phyloP scores from a whole-genome alignment of 2,113 vertebrate species.

The Eulacestoma nigropectus region DNA sequence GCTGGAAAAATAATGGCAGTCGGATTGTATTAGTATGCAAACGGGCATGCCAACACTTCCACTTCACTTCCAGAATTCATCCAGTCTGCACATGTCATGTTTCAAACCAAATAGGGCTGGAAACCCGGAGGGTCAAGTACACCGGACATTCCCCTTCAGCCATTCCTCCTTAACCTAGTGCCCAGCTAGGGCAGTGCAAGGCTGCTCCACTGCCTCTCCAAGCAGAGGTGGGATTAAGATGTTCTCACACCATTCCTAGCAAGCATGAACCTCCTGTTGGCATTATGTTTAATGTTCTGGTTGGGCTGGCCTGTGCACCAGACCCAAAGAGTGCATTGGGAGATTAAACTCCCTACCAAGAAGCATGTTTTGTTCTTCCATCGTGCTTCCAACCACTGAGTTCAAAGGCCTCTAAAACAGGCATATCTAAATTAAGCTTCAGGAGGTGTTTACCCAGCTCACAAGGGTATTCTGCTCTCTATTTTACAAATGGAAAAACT shows the following conservation, averaged over 20 bases:
- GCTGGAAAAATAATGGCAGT: conserved; percentile 62
- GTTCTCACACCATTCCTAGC: neutral
- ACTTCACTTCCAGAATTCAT: conserved; percentile 50
- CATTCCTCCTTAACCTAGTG: neutral
- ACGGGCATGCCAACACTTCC: conserved; percentile 11
- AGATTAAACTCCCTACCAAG: neutral
- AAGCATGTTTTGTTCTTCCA: neutral
- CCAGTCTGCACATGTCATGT: neutral
- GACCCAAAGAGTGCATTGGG: neutral
- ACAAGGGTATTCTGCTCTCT: neutral
- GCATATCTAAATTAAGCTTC: neutral
- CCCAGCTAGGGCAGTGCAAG: neutral
- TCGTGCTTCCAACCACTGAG: neutral
- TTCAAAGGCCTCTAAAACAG: neutral
- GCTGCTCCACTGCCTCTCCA: neutral
- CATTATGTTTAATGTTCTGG: neutral
- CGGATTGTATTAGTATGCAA: conserved; percentile 55
- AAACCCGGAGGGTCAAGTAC: conserved; percentile 37
- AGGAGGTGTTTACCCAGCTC: neutral
- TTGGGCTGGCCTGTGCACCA: neutral
- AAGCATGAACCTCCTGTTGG: neutral
- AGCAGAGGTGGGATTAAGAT: neutral
- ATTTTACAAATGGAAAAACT: conserved; percentile 29
- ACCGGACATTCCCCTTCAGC: neutral
- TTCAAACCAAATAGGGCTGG: conserved; percentile 1